phyloP scores from a whole-genome alignment of 1,140 invertebrate genomes.

The Scaptomyza montana region DNA sequence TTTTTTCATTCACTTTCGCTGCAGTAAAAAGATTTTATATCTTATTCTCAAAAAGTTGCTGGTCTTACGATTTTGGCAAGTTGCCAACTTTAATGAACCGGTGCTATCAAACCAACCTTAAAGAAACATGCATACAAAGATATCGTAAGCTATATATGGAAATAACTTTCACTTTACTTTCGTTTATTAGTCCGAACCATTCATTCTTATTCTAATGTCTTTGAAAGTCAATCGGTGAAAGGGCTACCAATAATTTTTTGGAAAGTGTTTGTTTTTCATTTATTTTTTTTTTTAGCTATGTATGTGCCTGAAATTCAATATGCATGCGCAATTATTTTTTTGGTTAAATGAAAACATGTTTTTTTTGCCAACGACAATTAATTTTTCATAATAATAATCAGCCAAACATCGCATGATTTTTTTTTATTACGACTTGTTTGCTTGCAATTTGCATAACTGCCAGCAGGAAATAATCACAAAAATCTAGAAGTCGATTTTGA shows the following conservation, averaged over 20 bases:
- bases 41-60: slow-evolving; percentile 15
- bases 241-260: slow-evolving; percentile 27
- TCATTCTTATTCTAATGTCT: slow-evolving; percentile 76
- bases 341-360: slow-evolving; percentile 54
- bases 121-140: background rate
- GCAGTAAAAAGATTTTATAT: slow-evolving; percentile 26
- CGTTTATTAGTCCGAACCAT: slow-evolving; percentile 62
- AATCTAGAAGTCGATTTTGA: slow-evolving; percentile 21
- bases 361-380: slow-evolving; percentile 53
- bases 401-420: slow-evolving; percentile 51
- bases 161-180: slow-evolving; percentile 81
- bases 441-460: slow-evolving; percentile 73
- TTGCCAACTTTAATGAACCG: slow-evolving; percentile 32
- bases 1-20: slow-evolving; percentile 58
- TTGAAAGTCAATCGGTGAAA: slow-evolving; percentile 66
- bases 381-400: slow-evolving; percentile 62
- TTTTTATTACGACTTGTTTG: slow-evolving; percentile 68
- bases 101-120: slow-evolving; percentile 50
- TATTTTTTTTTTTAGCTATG: background rate
- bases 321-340: slow-evolving; percentile 54
- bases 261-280: slow-evolving; percentile 2
- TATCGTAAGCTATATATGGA: slow-evolving; percentile 50
- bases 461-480: slow-evolving; percentile 15
- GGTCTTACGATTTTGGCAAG: slow-evolving; percentile 28
- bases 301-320: slow-evolving; percentile 36